These are phyloP conservation scores for Pollenia labialis DNA, from an alignment of 2,888 invertebrate species.

Conservation along the genomic window DNA sequence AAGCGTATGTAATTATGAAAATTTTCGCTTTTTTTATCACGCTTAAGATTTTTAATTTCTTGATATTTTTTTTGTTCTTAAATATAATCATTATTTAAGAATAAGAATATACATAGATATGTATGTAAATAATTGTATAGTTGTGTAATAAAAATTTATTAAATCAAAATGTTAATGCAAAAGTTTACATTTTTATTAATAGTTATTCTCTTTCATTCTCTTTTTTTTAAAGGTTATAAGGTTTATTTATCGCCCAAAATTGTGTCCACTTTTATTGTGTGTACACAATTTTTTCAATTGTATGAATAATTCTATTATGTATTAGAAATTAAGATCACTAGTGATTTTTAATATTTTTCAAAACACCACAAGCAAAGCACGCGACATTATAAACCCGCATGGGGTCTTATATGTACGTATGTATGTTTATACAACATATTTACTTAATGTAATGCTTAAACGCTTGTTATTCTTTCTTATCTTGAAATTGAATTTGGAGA, in stretches of 20 bases:
- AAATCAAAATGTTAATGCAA: neutral
- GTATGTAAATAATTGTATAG: too few relatives aligned
- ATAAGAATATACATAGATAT: too few relatives aligned
- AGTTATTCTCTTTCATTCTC: neutral
- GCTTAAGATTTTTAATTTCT: too few relatives aligned
- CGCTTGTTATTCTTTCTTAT: slow-evolving; percentile 31
- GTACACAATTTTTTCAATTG: slow-evolving; percentile 12
- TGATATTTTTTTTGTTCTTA: too few relatives aligned
- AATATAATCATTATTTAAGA: too few relatives aligned
- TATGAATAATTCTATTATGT: slow-evolving; percentile 16
- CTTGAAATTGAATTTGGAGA: neutral
- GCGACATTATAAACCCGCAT: slow-evolving; percentile 40
- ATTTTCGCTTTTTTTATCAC: too few relatives aligned
- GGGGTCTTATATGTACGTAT: slow-evolving; percentile 10
- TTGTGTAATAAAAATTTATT: too few relatives aligned
- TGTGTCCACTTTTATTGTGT: slow-evolving; percentile 12
- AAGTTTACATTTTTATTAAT: slow-evolving; percentile 15
- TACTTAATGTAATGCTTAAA: slow-evolving; percentile 6
- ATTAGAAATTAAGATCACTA: slow-evolving; percentile 19
- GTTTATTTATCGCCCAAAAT: neutral
- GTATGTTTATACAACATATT: too few relatives aligned
- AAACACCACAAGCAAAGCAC: slow-evolving; percentile 10
- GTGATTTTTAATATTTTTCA: neutral
- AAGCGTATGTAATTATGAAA: too few relatives aligned
- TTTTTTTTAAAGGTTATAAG: too few relatives aligned